These are phyloP conservation scores for Porites divaricata DNA, from an alignment of 92 coral and sea anemone genomes.

Conservation along the genomic window DNA sequence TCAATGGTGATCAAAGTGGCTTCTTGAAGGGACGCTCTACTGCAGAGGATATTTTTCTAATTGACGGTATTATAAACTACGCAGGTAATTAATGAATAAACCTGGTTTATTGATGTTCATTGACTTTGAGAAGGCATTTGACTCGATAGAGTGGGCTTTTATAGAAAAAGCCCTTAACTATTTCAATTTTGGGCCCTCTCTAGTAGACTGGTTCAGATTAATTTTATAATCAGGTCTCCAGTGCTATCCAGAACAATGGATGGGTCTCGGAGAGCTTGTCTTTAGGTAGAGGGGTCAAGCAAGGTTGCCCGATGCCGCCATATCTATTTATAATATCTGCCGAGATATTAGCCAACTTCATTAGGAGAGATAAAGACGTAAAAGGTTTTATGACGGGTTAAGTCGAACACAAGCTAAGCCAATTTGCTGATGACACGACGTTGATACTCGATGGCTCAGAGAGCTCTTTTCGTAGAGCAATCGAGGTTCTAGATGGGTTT, in stretches of 20 bases:
- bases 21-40: not conserved
- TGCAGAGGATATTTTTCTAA: not conserved
- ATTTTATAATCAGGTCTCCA: not conserved
- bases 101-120: not conserved
- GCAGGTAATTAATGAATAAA: not conserved
- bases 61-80: not conserved
- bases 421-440: conserved; percentile 1
- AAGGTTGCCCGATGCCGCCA: not conserved
- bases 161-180: not conserved
- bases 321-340: no score
- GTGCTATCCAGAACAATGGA: not conserved
- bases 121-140: no score
- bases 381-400: not conserved
- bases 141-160: not conserved
- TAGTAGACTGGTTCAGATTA: not conserved
- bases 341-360: not conserved
- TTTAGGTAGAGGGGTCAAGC: not conserved
- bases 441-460: not conserved
- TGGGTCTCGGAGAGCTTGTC: not conserved
- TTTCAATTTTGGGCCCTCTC: not conserved
- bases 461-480: not conserved
- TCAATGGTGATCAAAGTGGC: not conserved
- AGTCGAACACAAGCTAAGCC: not conserved
- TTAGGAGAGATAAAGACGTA: not conserved
- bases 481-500: not conserved